Base-by-base conservation (phyloP, 1,140 invertebrate species). In the Dreissena rostriformis region DNA sequence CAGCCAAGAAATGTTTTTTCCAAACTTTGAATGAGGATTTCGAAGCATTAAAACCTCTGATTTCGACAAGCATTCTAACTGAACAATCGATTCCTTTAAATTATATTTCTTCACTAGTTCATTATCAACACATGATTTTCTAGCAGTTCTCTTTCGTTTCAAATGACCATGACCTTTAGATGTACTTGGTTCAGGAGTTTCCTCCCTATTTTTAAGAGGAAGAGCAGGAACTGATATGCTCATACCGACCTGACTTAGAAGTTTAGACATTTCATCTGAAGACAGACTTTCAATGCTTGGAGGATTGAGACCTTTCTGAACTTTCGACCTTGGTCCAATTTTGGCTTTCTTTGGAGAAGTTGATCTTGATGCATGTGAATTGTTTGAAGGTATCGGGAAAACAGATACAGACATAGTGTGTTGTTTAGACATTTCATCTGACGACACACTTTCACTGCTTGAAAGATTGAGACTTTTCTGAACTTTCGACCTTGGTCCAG, bases 21-120 rank as follows among this genome's bases (percentile, higher is more conserved):
- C 76, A 68, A 78, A 78, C 12, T 51, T 39, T 52, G 76, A 78
- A 78, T 78, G 65, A 7, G 76, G 76, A 78, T 78, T 78, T 19
- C 65, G 66, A 10, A 78, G 17, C 17, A 78, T 19, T 7, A 65
- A 78, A 66, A 78, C 39, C 49, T 78, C 76, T 52, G 53, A 67
- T 51, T 65, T 78, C 15, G 76, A 78, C 39, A 78, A 78, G 68
- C 51, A 53, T 29, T 68, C 66, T 24, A 78, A 24, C 5, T 66
- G 51, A n/a, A 78, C 76, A 39, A 55, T 67, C 2, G 76, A 78
- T 39, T 78, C 76, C 52, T 78, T 78, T 10, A 78, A 24, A 53
- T 78, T 78, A 28, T 67, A 78, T 55, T 78, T 68, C 17, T 78
- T 49, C 66, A 78, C 55, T 6, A 78, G n/a, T 26, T 29, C 76